Base-by-base conservation (phyloP, 2,888 invertebrate genomes). In the Polyommatus icarus region DNA sequence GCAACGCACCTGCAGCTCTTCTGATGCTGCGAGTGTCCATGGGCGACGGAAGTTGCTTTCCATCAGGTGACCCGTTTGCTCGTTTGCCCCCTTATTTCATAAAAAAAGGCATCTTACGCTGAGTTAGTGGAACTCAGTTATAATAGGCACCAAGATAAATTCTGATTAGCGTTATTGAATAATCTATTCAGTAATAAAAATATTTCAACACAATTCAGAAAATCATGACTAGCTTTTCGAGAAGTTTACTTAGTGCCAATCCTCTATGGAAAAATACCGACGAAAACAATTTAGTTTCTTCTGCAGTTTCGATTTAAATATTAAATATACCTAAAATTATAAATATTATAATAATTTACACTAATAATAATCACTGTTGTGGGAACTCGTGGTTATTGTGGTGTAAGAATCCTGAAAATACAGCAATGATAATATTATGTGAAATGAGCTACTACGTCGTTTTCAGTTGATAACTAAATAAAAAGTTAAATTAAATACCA, bases 361-460 rank as follows among this genome's bases (percentile, higher is more conserved):
- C 15, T 67, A 67, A 67, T 67, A 67, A 67, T 29, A 29, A 67
- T 67, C 5, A 67, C 12, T 12, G 3, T 10, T 67, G 67, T 29
- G 67, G 67, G 67, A 67, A 67, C 67, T 29, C 3, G 67, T 29
- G 67, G 67, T 67, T 67, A 29, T 67, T 67, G 67, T 29, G 67
- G 29, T 67, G 32, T 29, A 29, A 15, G 6, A 32, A 32, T 6
- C 24, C 67, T 67, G 32, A 29, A 67, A 67, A 32, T 67, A 67
- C 29, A 29, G 29, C 29, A 12, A 67, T 15, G 15, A 67, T 67
- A 12, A 29, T 12, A 67, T 15, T 15, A 67, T 32, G 67, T 32
- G 29, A 67, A 67, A 15, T 32, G 29, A 67, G n/a, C 59, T 59
- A 20, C 59, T 67, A 18, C 29, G 67, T 32, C 4, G 67, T 67